A percentile compares a stretch with the other conserved stretches of the same genome.
These are phyloP conservation scores for Palythoa grandis DNA, from an alignment of 92 coral and sea anemone species.

Conservation along the genomic window DNA sequence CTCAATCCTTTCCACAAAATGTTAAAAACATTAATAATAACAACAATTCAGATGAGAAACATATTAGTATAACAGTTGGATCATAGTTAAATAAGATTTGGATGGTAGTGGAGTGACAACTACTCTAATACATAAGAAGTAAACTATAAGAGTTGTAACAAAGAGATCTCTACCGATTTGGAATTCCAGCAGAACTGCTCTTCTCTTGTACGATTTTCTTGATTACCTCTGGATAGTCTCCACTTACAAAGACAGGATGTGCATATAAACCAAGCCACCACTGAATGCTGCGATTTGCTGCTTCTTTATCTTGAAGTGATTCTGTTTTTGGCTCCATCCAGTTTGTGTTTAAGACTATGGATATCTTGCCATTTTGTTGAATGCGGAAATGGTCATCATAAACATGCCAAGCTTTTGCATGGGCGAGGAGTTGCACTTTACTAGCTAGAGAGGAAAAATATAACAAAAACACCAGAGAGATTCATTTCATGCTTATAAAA, in stretches of 20 bases:
- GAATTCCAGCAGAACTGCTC: conserved; percentile 22
- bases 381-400: conserved; percentile 40
- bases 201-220: conserved; percentile 34
- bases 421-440: conserved; percentile 45
- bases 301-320: conserved; percentile 13
- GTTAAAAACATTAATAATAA: too few relatives aligned
- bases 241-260: conserved; percentile 53
- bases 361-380: conserved; percentile 44
- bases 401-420: conserved; percentile 54
- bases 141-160: too few relatives aligned
- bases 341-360: conserved; percentile 48
- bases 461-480: neutral
- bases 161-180: conserved; percentile 36
- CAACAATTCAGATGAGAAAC: too few relatives aligned
- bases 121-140: too few relatives aligned
- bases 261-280: conserved; percentile 54
- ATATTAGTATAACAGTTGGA: too few relatives aligned
- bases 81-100: too few relatives aligned
- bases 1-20: too few relatives aligned
- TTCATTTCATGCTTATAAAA: neutral
- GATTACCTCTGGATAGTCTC: conserved; percentile 52
- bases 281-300: conserved; percentile 49
- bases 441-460: neutral
- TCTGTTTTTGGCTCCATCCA: conserved; percentile 44
- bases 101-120: too few relatives aligned